Percentiles rank a stretch among this genome's conserved stretches.
Evolutionary conservation across 2,113 vertebrate species (phyloP).

Genomic region (Antechinus stuartii): DNA sequence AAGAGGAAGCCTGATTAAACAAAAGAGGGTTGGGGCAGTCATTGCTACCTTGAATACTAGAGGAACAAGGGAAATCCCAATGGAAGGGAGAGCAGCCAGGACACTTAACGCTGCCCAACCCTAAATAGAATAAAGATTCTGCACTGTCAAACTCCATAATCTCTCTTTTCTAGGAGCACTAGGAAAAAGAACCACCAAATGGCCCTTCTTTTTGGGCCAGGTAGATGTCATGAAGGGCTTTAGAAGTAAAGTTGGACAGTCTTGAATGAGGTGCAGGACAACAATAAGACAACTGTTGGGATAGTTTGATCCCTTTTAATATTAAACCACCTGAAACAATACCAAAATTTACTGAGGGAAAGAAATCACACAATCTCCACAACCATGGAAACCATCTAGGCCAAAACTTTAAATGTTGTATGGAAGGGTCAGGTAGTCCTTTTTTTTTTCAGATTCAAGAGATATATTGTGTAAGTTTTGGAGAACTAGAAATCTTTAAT

Average conservation of each 20-base stretch:
- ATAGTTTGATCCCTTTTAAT: background rate
- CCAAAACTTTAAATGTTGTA: background rate
- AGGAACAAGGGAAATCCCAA: too few relatives aligned
- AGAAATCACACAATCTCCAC: background rate
- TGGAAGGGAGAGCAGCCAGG: too few relatives aligned
- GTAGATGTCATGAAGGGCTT: too few relatives aligned
- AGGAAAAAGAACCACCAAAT: background rate
- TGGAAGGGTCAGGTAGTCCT: background rate
- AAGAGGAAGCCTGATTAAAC: background rate
- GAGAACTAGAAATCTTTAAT: background rate
- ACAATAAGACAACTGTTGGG: background rate
- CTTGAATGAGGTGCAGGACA: background rate
- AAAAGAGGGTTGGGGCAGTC: too few relatives aligned
- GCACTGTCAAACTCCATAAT: background rate
- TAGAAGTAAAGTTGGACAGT: background rate
- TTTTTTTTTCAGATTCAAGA: background rate
- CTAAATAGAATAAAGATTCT: background rate
- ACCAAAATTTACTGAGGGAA: background rate
- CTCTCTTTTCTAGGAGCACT: background rate
- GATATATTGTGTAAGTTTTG: background rate
- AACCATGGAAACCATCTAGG: background rate
- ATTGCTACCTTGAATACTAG: too few relatives aligned
- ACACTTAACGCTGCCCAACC: too few relatives aligned
- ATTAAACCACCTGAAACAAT: background rate
- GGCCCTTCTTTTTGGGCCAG: too few relatives aligned